These are phyloP conservation scores for Hestina assimilis DNA, from an alignment of 1,140 invertebrate species.

Conservation along the genomic window DNA sequence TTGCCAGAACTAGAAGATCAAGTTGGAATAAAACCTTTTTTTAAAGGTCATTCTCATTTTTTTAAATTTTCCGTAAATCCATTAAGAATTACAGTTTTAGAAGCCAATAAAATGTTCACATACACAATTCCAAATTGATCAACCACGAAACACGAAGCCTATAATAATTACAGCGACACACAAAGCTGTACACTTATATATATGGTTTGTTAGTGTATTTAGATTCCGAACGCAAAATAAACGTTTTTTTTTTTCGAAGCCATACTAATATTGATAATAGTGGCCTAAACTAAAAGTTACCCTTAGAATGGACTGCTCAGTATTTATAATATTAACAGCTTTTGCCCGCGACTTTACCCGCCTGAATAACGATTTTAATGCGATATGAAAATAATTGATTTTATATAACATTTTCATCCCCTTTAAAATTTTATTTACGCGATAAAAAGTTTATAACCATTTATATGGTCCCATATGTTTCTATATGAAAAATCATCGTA, in stretches of 20 bases:
- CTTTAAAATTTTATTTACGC: too few species aligned
- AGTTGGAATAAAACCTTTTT: constrained; percentile 64
- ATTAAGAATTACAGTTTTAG: constrained; percentile 17
- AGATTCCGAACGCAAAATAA: constrained; percentile 33
- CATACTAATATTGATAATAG: constrained; percentile 19
- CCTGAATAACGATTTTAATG: too few species aligned
- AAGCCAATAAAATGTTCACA: constrained; percentile 66
- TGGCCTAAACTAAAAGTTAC: constrained; percentile 19
- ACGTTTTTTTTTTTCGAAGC: constrained; percentile 11
- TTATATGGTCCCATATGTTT: too few species aligned
- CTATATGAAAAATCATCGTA: too few species aligned
- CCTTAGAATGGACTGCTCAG: neutral
- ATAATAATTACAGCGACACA: constrained; percentile 51
- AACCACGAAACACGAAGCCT: constrained; percentile 52
- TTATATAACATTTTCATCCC: too few species aligned
- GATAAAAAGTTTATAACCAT: too few species aligned
- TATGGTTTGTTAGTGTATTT: constrained; percentile 76
- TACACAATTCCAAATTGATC: constrained; percentile 76
- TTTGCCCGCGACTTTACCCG: too few species aligned
- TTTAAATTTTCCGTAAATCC: neutral
- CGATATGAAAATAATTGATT: too few species aligned
- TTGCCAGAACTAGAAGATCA: constrained; percentile 70
- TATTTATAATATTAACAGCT: neutral
- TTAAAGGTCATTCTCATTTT: constrained; percentile 8
- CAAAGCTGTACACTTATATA: constrained; percentile 54